Percentiles rank a stretch among this genome's conserved stretches.
Conservation (phyloP, 2,113 vertebrate genomes). For the Uropsilus gracilis region DNA sequence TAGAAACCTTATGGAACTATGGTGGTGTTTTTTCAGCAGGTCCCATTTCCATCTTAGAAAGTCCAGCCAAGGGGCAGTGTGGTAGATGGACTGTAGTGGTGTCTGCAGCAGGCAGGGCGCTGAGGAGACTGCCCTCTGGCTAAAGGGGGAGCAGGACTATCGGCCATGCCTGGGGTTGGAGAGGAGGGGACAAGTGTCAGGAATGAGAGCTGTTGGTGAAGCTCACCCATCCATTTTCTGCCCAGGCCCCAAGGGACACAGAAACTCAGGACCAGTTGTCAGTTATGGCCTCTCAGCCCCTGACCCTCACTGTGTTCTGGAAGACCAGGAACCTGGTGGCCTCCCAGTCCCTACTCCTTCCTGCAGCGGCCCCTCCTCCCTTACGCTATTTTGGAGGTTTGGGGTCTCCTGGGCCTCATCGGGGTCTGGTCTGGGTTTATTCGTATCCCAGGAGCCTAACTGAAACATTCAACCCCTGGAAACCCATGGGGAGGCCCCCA, state of each 20-base stretch:
- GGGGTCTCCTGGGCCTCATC: constrained; percentile 30
- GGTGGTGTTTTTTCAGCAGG: constrained; percentile 39
- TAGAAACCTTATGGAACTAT: background rate
- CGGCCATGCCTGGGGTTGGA: background rate
- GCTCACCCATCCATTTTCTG: background rate
- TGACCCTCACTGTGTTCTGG: background rate
- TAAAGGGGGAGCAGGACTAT: background rate
- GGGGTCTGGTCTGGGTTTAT: background rate
- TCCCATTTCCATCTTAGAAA: constrained; percentile 45
- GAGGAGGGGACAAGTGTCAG: background rate
- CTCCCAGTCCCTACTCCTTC: background rate
- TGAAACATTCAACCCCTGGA: constrained; percentile 14
- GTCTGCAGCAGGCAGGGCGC: background rate
- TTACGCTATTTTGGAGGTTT: constrained; percentile 59
- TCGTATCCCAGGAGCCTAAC: background rate
- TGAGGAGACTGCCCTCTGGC: background rate
- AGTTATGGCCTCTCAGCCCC: background rate
- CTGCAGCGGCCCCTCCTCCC: background rate
- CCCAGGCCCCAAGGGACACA: background rate
- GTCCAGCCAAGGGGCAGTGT: background rate
- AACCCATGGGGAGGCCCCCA: background rate
- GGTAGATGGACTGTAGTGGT: background rate
- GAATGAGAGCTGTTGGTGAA: background rate
- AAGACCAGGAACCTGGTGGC: background rate
- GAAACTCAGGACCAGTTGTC: background rate